Evolutionary conservation across 2,113 vertebrate genomes (phyloP).

Genomic region (Mesocricetus auratus): DNA sequence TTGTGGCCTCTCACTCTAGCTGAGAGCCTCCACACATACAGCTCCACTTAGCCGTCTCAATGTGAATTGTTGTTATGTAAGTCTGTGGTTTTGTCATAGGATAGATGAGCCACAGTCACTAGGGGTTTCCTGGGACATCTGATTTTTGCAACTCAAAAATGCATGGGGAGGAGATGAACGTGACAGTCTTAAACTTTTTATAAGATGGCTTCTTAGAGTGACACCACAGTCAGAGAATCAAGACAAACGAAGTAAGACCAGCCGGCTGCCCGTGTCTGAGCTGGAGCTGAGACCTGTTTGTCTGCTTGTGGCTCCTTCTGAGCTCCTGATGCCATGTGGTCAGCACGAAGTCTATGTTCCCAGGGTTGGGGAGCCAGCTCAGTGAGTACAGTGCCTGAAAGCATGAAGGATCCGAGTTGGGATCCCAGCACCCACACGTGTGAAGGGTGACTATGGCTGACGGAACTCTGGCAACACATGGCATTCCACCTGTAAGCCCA

Average conservation of each 20-base stretch:
- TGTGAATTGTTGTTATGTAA: neutral
- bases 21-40: neutral
- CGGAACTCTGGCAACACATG: too few relatives aligned
- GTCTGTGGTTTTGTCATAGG: neutral
- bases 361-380: neutral
- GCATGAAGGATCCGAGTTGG: neutral
- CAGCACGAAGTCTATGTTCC: neutral
- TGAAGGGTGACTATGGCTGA: neutral
- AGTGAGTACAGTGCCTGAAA: neutral
- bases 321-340: neutral
- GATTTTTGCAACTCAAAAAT: constrained; percentile 16
- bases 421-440: neutral
- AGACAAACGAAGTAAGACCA: neutral
- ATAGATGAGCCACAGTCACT: neutral
- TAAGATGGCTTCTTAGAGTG: neutral
- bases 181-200: neutral
- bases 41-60: constrained; percentile 10
- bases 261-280: neutral
- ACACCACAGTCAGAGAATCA: neutral
- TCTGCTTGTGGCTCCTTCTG: neutral
- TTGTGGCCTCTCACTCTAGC: neutral
- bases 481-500: neutral
- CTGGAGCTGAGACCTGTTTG: neutral
- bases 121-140: neutral
- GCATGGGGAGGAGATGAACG: neutral